These are phyloP conservation scores for Hecatera dysodea DNA, from an alignment of 2,888 invertebrate species.

Conservation along the genomic window DNA sequence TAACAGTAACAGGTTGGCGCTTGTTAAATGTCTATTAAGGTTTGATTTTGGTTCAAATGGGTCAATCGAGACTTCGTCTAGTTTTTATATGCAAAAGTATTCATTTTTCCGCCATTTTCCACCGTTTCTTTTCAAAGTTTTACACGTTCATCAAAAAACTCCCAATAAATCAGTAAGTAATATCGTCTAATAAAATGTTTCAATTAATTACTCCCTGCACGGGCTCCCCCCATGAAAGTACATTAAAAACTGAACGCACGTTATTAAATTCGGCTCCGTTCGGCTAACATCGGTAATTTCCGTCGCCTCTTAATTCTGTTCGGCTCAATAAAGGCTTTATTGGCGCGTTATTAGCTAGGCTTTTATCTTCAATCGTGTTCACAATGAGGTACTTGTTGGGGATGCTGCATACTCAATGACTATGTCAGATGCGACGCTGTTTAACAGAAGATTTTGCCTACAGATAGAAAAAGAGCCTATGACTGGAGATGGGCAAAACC, in stretches of 20 bases:
- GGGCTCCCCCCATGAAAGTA: constrained; percentile 60
- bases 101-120: not conserved
- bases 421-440: constrained; percentile 42
- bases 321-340: constrained; percentile 80
- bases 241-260: constrained; percentile 73
- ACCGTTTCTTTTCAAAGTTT: not conserved
- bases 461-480: not conserved
- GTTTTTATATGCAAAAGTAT: not conserved
- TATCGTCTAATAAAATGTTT: constrained; percentile 67
- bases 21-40: constrained; percentile 57
- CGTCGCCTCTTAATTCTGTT: constrained; percentile 75
- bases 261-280: constrained; percentile 71
- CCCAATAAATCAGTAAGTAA: constrained; percentile 63
- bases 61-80: not conserved
- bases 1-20: constrained; percentile 60
- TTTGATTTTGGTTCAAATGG: constrained; percentile 37
- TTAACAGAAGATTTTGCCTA: not conserved
- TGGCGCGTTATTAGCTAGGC: constrained; percentile 77
- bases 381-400: constrained; percentile 73
- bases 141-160: constrained; percentile 17
- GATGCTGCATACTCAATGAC: constrained; percentile 62
- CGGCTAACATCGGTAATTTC: constrained; percentile 72
- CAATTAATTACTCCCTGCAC: constrained; percentile 71
- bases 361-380: constrained; percentile 77
- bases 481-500: not conserved